Base-by-base conservation (phyloP, 2,888 invertebrate genomes). In the Aspidiotus destructor region DNA sequence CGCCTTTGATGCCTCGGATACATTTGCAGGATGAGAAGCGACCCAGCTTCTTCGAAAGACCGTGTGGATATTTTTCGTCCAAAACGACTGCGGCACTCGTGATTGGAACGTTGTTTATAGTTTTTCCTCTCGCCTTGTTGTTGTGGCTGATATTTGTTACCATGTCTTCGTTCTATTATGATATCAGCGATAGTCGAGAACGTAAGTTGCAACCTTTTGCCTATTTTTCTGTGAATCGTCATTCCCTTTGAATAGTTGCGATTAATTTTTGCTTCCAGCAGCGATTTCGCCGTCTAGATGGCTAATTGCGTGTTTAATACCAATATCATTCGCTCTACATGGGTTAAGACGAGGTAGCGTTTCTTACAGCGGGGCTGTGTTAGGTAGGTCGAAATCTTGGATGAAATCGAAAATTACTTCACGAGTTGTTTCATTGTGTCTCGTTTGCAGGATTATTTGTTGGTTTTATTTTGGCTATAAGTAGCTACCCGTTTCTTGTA, bases 391-490 rank as follows among this genome's bases (percentile, higher is more conserved):
- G 28, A 64, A 15, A 44, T 52, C 17, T 8, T n/a, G 62, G 58
- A 40, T 9, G 17, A 62, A 58, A 16, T 41, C 57, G 55, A 16
- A 63, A 41, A 58, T 55, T 57, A 52, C 2, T 64, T 41, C 28
- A 68, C 60, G 28, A 48, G 1, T 60, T 42, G 52, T 69, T 61
- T 28, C 2, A 28, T 28, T 28, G 28, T 28, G 28, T 28, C 28
- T 70, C 52, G 41, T 63, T 55, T 69, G 41, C 73, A 82, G 90
- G 87, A 7, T 77, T 87, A 28, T 73, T 86, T 6, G 82, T 92
- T 64, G 92, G 89, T 11, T 86, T 92, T 74, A 78, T 88, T 28
- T 76, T 92, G 54, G 89, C 90, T 2, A 78, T 92, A 41, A 86
- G 89, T 63, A 92, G 84, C 76, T 86, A 87, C 74, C 85, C 87